Percentiles rank a stretch among this genome's conserved stretches.
These are phyloP conservation scores for Dicaeum eximium DNA, from an alignment of 2,113 vertebrate genomes.

Conservation along the genomic window DNA sequence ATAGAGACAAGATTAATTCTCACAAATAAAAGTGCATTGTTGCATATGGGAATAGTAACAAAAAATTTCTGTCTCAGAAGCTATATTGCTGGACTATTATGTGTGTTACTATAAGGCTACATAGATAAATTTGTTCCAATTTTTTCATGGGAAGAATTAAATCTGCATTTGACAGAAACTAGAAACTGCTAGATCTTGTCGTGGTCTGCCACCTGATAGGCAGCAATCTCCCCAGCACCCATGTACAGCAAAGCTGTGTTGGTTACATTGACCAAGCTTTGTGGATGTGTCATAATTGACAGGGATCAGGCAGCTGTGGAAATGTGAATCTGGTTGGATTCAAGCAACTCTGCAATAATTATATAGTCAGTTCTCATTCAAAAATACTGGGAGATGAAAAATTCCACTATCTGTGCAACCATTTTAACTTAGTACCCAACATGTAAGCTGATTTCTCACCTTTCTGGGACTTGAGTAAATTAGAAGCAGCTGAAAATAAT, in stretches of 20 bases:
- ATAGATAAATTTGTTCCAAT: neutral
- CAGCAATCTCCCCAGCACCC: neutral
- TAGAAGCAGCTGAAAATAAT: neutral
- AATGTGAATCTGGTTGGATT: neutral
- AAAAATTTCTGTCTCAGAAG: neutral
- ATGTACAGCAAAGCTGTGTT: neutral
- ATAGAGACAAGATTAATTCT: neutral
- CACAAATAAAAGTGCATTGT: neutral
- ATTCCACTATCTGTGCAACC: neutral
- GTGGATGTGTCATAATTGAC: rapidly evolving
- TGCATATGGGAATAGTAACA: neutral
- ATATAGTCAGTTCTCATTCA: neutral
- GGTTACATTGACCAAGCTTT: neutral
- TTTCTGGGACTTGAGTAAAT: neutral
- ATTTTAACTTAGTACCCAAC: neutral
- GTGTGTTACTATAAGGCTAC: neutral
- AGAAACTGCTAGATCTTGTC: neutral
- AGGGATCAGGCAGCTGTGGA: neutral
- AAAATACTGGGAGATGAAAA: neutral
- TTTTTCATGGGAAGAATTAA: neutral
- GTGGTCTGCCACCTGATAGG: neutral
- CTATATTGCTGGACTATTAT: neutral
- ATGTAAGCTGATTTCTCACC: neutral
- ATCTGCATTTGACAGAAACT: neutral
- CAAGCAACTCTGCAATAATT: neutral